A percentile compares a stretch with the other conserved stretches of the same genome.
Conservation (phyloP, 2,113 vertebrate species). For the Todiramphus saurophagus region DNA sequence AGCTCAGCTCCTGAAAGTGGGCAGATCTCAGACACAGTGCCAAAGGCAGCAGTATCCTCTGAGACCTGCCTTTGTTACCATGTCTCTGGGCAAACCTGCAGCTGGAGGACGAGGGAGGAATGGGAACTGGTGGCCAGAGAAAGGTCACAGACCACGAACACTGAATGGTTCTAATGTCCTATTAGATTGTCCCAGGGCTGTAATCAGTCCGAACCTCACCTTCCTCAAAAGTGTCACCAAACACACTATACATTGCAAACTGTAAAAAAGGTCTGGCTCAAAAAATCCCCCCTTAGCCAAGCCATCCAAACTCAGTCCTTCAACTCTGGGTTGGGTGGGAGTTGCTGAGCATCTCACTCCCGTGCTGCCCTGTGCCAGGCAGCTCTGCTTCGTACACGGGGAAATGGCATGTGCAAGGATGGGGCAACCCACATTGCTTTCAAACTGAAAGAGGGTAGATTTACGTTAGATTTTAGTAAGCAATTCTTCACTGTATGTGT, state of each 20-base stretch:
- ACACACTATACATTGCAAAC: accelerated
- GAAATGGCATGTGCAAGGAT: accelerated
- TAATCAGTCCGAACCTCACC: too few species aligned
- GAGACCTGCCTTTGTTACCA: background rate
- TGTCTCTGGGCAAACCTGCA: background rate
- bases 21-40: background rate
- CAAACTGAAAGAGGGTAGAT: background rate
- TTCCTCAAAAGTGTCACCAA: background rate
- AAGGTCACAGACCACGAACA: background rate
- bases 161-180: background rate
- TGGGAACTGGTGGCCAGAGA: background rate
- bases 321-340: background rate
- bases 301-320: background rate
- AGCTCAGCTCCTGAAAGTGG: background rate
- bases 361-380: accelerated
- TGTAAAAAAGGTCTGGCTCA: background rate
- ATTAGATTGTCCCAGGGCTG: background rate
- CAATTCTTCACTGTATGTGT: background rate
- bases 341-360: background rate
- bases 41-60: background rate
- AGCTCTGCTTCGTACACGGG: background rate
- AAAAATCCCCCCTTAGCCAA: background rate
- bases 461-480: background rate
- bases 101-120: background rate
- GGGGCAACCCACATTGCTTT: background rate